Conservation (phyloP, 2,797 vertebrate species). For the Tinamus major region DNA sequence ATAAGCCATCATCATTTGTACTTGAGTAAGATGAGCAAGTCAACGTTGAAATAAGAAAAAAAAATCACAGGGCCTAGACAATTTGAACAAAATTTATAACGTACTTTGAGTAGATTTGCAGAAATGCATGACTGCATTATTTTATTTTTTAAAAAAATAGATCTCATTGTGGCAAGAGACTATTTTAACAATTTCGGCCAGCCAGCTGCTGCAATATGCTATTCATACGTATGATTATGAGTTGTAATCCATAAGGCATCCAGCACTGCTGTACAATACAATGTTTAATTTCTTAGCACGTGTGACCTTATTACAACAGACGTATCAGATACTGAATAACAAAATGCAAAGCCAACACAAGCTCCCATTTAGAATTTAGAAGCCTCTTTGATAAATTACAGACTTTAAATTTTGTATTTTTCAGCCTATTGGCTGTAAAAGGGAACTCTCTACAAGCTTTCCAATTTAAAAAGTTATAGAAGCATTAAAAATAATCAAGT, state of each 20-base stretch:
- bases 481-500: not conserved
- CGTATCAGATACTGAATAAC: not conserved
- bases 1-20: not conserved
- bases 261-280: not conserved
- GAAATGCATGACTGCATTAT: not conserved
- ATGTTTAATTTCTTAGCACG: not conserved
- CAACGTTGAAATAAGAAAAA: not conserved
- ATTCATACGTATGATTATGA: not conserved
- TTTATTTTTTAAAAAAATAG: not conserved
- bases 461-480: conserved; percentile 3
- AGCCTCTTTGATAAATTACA: not conserved
- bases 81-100: not conserved
- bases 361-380: not conserved
- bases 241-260: not conserved
- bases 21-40: not conserved
- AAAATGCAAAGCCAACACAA: not conserved
- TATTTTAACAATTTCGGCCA: not conserved
- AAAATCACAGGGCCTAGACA: not conserved
- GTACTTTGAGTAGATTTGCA: not conserved
- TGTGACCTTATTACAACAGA: not conserved
- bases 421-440: not conserved
- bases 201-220: not conserved
- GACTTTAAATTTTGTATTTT: not conserved
- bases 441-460: not conserved
- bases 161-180: not conserved